Base-by-base conservation (phyloP, 1,140 invertebrate species). In the Probaryconus sp. region DNA sequence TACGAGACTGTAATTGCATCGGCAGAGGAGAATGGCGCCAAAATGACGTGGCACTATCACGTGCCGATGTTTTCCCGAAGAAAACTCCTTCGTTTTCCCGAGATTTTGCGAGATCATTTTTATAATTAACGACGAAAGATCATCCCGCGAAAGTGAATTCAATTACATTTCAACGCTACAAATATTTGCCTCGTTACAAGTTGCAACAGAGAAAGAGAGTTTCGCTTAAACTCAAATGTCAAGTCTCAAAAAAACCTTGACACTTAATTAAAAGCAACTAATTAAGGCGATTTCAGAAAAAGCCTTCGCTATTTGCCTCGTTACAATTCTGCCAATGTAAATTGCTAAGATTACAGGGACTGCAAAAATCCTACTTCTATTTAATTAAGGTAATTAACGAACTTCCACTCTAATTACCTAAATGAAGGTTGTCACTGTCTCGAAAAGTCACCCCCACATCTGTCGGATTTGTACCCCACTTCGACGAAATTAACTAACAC, bases 391-490 rank as follows among this genome's bases (percentile, higher is more conserved):
- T 64, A 74, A 75, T 75, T 64, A 69, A 75, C 64, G 21, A 42
- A 69, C 64, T 68, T 74, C 51, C 64, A 65, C 51, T 68, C 71
- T 75, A 75, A 68, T 75, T 75, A 75, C 71, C 71, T 68, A n/a
- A 75, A 68, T 60, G 64, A 75, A 68, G 47, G 71, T 68, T 74
- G 56, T 74, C 64, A 64, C 63, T 51, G 71, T 56, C 45, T 24
- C n/a, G n/a, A 21, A 30, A 68, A 74, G 38, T 73, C 48, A 43
- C 13, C 50, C 28, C 16, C 21, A 45, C 64, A 68, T 67, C 56
- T 20, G 70, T 60, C 42, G 56, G 18, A 56, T 67, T 45, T 60
- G 48, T 33, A 7, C 21, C 20, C 10, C 31, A 53, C 47, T 5
- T 26, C 56, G 56, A 11, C 68, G 50, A n/a, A n/a, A 55, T 55